Base-by-base conservation (phyloP, 2,888 invertebrate species). In the Hydraecia micacea region DNA sequence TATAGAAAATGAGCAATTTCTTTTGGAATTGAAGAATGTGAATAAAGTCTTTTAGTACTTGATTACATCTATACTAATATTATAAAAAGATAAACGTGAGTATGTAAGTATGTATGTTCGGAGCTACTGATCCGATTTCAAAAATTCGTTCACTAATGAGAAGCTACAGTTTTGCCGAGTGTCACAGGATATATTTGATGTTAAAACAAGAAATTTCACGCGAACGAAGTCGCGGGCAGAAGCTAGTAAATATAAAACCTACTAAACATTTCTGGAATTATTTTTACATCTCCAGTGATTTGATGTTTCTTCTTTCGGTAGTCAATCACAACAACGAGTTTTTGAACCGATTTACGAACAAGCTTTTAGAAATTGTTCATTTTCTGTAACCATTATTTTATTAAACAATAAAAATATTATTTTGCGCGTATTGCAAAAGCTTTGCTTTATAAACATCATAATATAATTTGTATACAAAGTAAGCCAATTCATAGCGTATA, bases 401-500 rank as follows among this genome's bases (percentile, higher is more conserved):
- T 63, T 15, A 52, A 66, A 85, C 81, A 88, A 86, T 83, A 88
- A 88, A 84, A 84, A 87, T 81, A 88, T 88, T 79, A 81, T 79
- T 88, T 84, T 67, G 80, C 67, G 77, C 79, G 66, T 80, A 73
- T 77, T 68, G 86, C 85, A 84, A 87, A 86, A 87, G 86, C 86
- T 80, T 82, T 80, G 83, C 78, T 81, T 77, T 75, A 79, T 58
- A 72, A 70, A 75, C 70, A 79, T 68, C 52, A 77, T 74, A 46
- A 66, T 66, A 86, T 76, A 67, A 81, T 84, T 82, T 77, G 65
- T 76, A 80, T 58, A 77, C 52, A 87, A 76, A 77, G 70, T 63
- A 92, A 92, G 92, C 92, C 90, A 91, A 90, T 90, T 90, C 90
- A 90, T 91, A 92, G 92, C 92, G 80, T 81, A 86, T 86, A 81